phyloP scores from a whole-genome alignment of 2,797 vertebrate species.

The Sebastes reedi region DNA sequence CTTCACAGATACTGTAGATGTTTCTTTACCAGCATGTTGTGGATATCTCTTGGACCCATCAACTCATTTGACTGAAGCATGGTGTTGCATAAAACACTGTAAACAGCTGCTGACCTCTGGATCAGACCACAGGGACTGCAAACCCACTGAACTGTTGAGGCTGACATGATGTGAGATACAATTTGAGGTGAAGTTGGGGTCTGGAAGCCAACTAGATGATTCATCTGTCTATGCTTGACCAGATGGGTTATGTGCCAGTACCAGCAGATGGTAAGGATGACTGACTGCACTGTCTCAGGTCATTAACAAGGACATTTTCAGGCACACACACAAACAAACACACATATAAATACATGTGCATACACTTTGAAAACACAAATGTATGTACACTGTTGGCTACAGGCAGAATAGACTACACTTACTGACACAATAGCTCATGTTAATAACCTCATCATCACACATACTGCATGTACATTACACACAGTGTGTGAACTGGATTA shows the following conservation, averaged over 20 bases:
- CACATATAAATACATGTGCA: slow-evolving; percentile 12
- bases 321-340: slow-evolving; percentile 30
- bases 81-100: neutral
- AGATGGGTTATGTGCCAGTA: slow-evolving; percentile 67
- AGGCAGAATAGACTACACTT: neutral
- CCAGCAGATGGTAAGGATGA: slow-evolving; percentile 74
- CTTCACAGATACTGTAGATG: neutral
- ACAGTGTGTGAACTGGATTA: neutral
- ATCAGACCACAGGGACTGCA: neutral
- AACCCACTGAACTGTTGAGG: slow-evolving; percentile 44
- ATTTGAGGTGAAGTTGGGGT: slow-evolving; percentile 58
- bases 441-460: neutral
- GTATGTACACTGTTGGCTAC: neutral
- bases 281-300: slow-evolving; percentile 59
- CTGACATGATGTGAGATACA: slow-evolving; percentile 48
- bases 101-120: slow-evolving; percentile 57
- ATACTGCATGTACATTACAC: neutral
- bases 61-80: neutral
- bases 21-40: neutral
- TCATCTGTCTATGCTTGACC: slow-evolving; percentile 67
- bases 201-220: slow-evolving; percentile 70
- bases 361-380: slow-evolving; percentile 18
- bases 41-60: neutral
- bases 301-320: slow-evolving; percentile 64
- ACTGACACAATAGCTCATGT: neutral